Base-by-base conservation (phyloP, 1,140 invertebrate genomes). In the Bicyclus anynana region DNA sequence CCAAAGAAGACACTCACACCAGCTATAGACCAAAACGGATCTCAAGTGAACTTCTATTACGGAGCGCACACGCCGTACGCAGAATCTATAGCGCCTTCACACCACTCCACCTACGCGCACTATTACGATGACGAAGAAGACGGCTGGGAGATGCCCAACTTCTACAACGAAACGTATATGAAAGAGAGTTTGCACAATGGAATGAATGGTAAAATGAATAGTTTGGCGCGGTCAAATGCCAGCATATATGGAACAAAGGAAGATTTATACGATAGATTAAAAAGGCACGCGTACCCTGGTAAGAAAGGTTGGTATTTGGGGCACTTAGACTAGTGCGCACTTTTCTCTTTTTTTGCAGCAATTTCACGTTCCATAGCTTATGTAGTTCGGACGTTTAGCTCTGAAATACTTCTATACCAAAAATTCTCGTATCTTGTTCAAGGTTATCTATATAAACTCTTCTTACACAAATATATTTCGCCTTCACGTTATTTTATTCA, bases 61-160 rank as follows among this genome's bases (percentile, higher is more conserved):
- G 97, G 96, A 56, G 96, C 96, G 0, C 91, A 92, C 61, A 94
- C 95, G 0, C 96, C 96, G 0, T 98, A 98, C 85, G 97, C 97
- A 17, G 97, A 98, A 80, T 96, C 95, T 21, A 97, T 98, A 67
- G 97, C 97, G 0, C 97, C 97, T 0, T 97, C 96, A 1, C 96
- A 98, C 85, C 97, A 98, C 74, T 97, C 96, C 29, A 97, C 96
- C 0, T 98, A 98, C 78, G 97, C 97, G 13, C 97, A 98, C 80
- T 98, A 98, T 82, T 98, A 98, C 71, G 95, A 96, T 80, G 95
- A 97, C 67, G 97, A 98, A 77, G 97, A 98, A 78, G 96, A 97
- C 66, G 97, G 96, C 10, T 98, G 97, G 96, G 97, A 98, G 78
- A 98, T 98, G 97, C 97, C 97, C 0, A 98, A 98, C 84, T 98